Conservation (phyloP, 1,140 invertebrate genomes). For the Leucophenga varia region DNA sequence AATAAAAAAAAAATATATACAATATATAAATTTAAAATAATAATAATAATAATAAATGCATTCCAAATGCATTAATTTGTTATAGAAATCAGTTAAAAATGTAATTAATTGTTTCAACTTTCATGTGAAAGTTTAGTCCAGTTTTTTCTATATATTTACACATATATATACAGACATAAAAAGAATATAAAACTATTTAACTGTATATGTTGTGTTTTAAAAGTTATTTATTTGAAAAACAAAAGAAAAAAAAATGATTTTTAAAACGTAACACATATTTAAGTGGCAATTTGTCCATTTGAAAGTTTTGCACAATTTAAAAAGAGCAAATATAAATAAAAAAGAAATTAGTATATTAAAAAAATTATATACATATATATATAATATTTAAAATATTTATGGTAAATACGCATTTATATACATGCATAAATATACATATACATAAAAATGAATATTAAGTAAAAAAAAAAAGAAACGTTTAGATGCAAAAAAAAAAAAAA, state of each 20-base stretch:
- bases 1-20: conserved; percentile 1
- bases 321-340: conserved; percentile 23
- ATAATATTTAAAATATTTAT: conserved; percentile 27
- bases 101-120: no score
- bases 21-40: conserved; percentile 4
- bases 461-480: no score
- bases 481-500: no score
- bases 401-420: conserved; percentile 35
- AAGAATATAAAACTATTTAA: conserved; percentile 33
- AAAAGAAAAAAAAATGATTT: conserved; percentile 1
- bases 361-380: conserved; percentile 10
- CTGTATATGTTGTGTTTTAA: conserved; percentile 26
- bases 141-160: conserved; percentile 1
- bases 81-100: no score
- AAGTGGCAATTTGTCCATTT: conserved; percentile 21
- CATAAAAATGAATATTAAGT: neutral
- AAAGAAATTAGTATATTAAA: no score
- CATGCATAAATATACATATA: no score
- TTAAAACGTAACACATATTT: conserved; percentile 19
- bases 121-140: no score
- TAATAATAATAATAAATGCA: neutral
- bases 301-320: neutral
- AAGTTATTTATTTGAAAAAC: conserved; percentile 6
- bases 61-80: no score
- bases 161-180: conserved; percentile 5